Base-by-base conservation (phyloP, 1,140 invertebrate genomes). In the Drosophila santomea region DNA sequence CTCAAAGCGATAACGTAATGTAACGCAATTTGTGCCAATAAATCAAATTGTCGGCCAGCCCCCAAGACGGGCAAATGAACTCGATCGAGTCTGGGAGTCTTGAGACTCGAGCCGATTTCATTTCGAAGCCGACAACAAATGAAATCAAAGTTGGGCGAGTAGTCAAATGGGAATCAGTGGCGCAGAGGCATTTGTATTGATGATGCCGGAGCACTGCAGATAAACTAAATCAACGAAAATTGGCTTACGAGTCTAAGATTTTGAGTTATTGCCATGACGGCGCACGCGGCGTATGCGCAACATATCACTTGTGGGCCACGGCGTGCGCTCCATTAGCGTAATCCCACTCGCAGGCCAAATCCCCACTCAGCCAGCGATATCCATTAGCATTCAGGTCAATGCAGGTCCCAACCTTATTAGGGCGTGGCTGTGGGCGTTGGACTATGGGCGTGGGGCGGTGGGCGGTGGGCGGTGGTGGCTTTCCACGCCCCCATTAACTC, bases 191-290 rank as follows among this genome's bases (percentile, higher is more conserved):
- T 88, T 88, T 86, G 80, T 80, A 83, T 80, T 74, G 77, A 74
- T 83, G 62, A 64, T 78, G 38, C 38, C 60, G 66, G 41, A 54
- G 73, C 69, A 76, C 74, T 88, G 75, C 66, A 89, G 83, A 89
- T 88, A 89, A 88, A 89, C 84, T 84, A 88, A 88, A 88, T 88
- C 80, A 88, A 89, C 84, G 83, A 89, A 88, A 88, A 88, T 88
- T 88, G 84, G 84, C 80, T 89, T 88, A 88, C 84, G 71, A 73
- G 58, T 69, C 58, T 79, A 79, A 68, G 83, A 88, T 77, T 86
- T 86, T 86, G 83, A 86, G 83, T 86, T 86, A 86, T 86, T 80
- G 75, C 62, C 62, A 50, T 32, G 38, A 59, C 56, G 36, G 74
- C 66, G 63, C 62, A 89, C 67, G 67, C 62, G 62, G 72, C 83